A percentile compares a stretch with the other conserved stretches of the same genome.
phyloP scores from a whole-genome alignment of 2,113 vertebrate species.

The Pterophyllum scalare region DNA sequence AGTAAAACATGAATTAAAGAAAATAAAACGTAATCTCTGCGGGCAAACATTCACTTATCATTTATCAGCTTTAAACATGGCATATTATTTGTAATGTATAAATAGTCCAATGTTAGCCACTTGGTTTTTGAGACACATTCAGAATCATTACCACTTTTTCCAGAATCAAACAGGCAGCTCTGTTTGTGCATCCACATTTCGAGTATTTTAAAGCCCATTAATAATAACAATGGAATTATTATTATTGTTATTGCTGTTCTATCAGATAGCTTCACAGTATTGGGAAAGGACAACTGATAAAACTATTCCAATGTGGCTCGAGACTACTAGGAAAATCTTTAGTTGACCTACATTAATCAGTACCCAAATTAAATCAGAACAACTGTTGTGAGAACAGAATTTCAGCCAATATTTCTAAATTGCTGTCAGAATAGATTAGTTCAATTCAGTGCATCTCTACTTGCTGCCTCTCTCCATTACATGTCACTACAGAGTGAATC shows the following conservation, averaged over 20 bases:
- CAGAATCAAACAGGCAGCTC: not conserved
- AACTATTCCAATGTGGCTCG: not conserved
- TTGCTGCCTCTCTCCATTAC: not conserved
- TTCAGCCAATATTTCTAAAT: not conserved
- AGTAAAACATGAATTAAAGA: not conserved
- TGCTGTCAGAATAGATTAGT: too few species aligned
- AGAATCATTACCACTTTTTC: not conserved
- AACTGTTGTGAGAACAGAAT: not conserved
- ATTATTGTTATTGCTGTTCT: not conserved
- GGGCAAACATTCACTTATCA: constrained; percentile 4
- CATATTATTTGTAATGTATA: not conserved
- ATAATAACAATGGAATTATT: too few species aligned
- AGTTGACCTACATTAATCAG: not conserved
- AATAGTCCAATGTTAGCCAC: not conserved
- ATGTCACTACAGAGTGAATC: not conserved
- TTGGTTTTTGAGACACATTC: not conserved
- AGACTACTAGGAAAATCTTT: not conserved
- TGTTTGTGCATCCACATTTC: not conserved
- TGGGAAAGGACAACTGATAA: not conserved
- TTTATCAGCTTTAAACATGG: not conserved
- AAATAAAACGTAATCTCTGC: not conserved
- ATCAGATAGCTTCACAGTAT: not conserved
- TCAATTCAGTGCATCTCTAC: too few species aligned
- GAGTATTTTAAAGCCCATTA: not conserved
- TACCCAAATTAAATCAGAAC: not conserved